These are phyloP conservation scores for Cathartes aura DNA, from an alignment of 2,113 vertebrate species.

Conservation along the genomic window DNA sequence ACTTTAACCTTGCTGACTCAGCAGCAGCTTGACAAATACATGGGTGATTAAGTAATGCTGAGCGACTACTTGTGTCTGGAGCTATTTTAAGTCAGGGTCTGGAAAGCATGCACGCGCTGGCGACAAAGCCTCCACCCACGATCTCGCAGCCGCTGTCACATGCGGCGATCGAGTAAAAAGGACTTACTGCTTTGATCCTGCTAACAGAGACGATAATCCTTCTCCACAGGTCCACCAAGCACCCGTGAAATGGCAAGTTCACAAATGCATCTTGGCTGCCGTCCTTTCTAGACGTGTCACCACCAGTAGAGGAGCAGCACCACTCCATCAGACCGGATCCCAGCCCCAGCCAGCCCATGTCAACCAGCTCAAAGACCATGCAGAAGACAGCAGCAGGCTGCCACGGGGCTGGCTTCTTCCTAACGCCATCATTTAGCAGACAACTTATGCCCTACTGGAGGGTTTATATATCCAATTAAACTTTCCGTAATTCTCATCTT, in stretches of 20 bases:
- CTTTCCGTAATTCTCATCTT: constrained; percentile 40
- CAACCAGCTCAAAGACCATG: rapidly evolving
- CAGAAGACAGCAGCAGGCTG: background rate
- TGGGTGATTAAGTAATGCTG: background rate
- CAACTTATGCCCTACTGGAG: constrained; percentile 10
- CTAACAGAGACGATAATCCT: background rate
- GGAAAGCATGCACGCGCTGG: rapidly evolving
- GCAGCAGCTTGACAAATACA: background rate
- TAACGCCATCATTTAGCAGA: background rate
- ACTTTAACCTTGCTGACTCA: background rate
- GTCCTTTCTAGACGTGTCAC: rapidly evolving
- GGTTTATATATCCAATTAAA: constrained; percentile 41
- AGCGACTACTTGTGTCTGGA: background rate
- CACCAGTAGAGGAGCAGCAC: background rate
- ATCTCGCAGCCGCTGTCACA: rapidly evolving
- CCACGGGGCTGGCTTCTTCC: background rate
- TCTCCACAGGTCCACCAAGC: background rate
- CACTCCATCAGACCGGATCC: rapidly evolving
- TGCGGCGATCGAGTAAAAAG: rapidly evolving
- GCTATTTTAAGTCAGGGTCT: background rate
- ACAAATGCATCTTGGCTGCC: background rate
- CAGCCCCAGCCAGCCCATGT: background rate
- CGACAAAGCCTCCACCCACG: background rate
- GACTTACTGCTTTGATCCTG: background rate
- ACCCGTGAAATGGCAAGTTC: rapidly evolving